Evolutionary conservation across 2,797 vertebrate genomes (phyloP).

Genomic region (Ctenopoma multispine): DNA sequence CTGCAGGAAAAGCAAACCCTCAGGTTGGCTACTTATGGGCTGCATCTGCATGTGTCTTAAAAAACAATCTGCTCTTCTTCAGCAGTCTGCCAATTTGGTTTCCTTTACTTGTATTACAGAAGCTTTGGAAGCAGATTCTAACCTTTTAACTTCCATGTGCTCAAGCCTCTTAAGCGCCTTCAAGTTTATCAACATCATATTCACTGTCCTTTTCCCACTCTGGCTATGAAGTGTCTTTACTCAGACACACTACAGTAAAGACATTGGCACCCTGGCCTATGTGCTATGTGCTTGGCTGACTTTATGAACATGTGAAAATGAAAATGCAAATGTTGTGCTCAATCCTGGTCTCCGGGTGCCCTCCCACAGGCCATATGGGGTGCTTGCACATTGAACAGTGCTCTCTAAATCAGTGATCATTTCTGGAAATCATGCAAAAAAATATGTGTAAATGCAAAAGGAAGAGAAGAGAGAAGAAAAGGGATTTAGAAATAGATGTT

Average conservation of each 20-base stretch:
- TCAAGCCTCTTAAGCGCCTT: conserved; percentile 6
- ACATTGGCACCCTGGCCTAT: neutral
- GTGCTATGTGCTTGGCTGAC: neutral
- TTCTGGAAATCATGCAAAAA: neutral
- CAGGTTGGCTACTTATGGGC: conserved; percentile 5
- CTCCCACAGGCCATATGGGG: neutral
- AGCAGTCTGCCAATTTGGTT: conserved; percentile 24
- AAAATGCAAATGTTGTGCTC: conserved; percentile 6
- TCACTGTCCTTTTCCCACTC: conserved; percentile 6
- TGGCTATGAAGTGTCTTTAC: neutral
- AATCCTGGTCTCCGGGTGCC: neutral
- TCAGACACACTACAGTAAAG: conserved; percentile 4
- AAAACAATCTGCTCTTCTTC: conserved; percentile 16
- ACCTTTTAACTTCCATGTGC: conserved; percentile 12
- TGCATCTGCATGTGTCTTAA: conserved; percentile 22
- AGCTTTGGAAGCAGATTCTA: conserved; percentile 8
- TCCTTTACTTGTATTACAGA: conserved; percentile 15
- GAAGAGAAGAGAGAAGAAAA: too few relatives aligned
- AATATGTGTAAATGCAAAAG: too few relatives aligned
- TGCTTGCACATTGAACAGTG: neutral
- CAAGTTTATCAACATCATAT: conserved; percentile 3
- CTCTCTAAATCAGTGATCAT: neutral
- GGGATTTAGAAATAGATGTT: too few relatives aligned
- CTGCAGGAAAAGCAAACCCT: conserved; percentile 1
- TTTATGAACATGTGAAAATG: conserved; percentile 7